Percentiles rank a stretch among this genome's conserved stretches.
Conservation (phyloP, 2,888 invertebrate genomes). For the Lacanobia wlatinum region DNA sequence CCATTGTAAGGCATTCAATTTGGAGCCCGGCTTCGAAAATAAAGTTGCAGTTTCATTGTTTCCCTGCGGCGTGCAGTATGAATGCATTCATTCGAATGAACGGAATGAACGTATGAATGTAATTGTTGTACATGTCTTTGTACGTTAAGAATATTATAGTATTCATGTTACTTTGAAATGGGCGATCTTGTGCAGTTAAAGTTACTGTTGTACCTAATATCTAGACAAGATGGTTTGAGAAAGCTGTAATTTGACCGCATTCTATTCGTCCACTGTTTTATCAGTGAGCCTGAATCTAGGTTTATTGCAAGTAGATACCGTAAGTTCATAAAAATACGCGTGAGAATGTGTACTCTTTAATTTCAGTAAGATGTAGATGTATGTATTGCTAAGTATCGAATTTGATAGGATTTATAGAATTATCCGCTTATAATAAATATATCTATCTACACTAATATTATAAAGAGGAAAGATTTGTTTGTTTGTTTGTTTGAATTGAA, state of each 20-base stretch:
- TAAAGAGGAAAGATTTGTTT: too few relatives aligned
- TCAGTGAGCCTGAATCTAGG: too few relatives aligned
- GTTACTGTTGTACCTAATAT: not conserved
- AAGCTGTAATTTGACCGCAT: not conserved
- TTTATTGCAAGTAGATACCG: too few relatives aligned
- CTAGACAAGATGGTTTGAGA: not conserved
- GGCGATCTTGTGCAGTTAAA: constrained; percentile 6
- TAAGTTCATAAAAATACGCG: too few relatives aligned
- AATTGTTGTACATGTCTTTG: constrained; percentile 59
- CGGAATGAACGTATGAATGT: constrained; percentile 46
- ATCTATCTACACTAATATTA: too few relatives aligned
- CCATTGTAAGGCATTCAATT: constrained; percentile 46
- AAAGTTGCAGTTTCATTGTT: constrained; percentile 55
- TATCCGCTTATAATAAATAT: too few relatives aligned
- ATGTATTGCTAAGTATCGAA: too few relatives aligned
- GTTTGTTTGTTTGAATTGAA: too few relatives aligned
- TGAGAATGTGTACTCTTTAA: too few relatives aligned
- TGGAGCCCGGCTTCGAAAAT: constrained; percentile 43
- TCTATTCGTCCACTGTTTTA: too few relatives aligned
- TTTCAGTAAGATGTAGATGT: too few relatives aligned
- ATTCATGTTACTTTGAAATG: constrained; percentile 16
- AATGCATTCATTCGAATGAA: constrained; percentile 57
- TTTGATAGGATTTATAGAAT: too few relatives aligned
- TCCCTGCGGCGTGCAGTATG: constrained; percentile 32
- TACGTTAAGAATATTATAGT: constrained; percentile 26